Percentiles rank a stretch among this genome's conserved stretches.
Conservation (phyloP, 2,888 invertebrate species). For the Craniophora ligustri region DNA sequence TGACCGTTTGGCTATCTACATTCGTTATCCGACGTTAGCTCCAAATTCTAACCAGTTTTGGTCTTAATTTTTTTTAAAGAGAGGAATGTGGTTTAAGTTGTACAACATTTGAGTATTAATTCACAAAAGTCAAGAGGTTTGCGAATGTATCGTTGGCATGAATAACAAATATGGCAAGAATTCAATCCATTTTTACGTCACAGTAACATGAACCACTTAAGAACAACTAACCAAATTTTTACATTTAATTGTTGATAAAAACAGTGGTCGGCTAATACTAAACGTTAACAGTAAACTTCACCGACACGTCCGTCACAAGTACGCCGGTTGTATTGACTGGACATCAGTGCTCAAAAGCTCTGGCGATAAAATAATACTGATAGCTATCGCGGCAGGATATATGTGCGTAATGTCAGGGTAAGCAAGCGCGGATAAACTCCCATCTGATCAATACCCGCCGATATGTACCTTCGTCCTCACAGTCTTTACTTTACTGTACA, state of each 20-base stretch:
- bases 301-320: constrained; percentile 68
- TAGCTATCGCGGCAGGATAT: constrained; percentile 50
- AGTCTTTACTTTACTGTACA: constrained; percentile 13
- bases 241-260: neutral
- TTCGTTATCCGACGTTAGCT: constrained; percentile 70
- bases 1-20: constrained; percentile 67
- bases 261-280: constrained; percentile 21
- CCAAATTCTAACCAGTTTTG: constrained; percentile 77
- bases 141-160: constrained; percentile 7
- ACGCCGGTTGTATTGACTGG: constrained; percentile 71
- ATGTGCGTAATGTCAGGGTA: constrained; percentile 56
- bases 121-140: constrained; percentile 9
- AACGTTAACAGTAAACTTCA: too few relatives aligned
- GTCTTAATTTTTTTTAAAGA: constrained; percentile 65
- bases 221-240: neutral
- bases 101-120: constrained; percentile 44
- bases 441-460: constrained; percentile 37
- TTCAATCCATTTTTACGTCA: constrained; percentile 2
- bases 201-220: neutral
- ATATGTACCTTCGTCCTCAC: constrained; percentile 10
- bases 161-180: neutral
- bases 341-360: constrained; percentile 70
- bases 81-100: constrained; percentile 53
- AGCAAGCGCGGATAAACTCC: constrained; percentile 47
- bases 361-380: constrained; percentile 67